phyloP scores from a whole-genome alignment of 23 tunicate species.

The Halocynthia aurantium region DNA sequence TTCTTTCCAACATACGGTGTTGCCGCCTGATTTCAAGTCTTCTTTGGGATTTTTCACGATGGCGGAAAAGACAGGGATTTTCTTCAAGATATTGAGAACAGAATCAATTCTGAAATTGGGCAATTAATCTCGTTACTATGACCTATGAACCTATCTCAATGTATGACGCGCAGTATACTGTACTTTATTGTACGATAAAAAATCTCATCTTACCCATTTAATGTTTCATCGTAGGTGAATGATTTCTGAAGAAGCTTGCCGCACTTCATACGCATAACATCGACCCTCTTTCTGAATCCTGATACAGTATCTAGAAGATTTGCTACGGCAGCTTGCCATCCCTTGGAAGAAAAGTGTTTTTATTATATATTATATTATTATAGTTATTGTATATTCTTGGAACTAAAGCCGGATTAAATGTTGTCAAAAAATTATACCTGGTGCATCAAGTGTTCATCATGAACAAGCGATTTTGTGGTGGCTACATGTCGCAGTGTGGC shows the following conservation, averaged over 20 bases:
- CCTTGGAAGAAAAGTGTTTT: slow-evolving; percentile 25
- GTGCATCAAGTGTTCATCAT: background rate
- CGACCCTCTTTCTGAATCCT: slow-evolving; percentile 39
- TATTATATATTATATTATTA: background rate
- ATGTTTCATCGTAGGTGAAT: background rate
- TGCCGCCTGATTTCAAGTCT: too few species aligned
- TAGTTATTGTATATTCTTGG: too few species aligned
- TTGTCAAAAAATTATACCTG: too few species aligned
- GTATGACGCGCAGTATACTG: background rate
- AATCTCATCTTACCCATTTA: slow-evolving; percentile 32
- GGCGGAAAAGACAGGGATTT: slow-evolving; percentile 35
- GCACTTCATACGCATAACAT: slow-evolving; percentile 36
- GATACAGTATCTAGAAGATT: slow-evolving; percentile 29
- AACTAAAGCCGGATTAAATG: too few species aligned
- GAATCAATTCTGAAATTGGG: slow-evolving; percentile 34
- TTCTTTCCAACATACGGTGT: background rate
- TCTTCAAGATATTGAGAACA: slow-evolving; percentile 25
- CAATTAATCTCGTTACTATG: background rate
- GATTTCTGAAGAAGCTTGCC: slow-evolving; percentile 13
- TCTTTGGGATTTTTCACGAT: slow-evolving; percentile 5
- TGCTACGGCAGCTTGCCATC: slow-evolving; percentile 79
- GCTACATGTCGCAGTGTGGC: slow-evolving; percentile 52
- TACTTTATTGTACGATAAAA: background rate
- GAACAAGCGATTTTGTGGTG: slow-evolving; percentile 25
- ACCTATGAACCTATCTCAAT: background rate